Conservation (phyloP, 1,140 invertebrate genomes). For the Copidosoma floridanum region DNA sequence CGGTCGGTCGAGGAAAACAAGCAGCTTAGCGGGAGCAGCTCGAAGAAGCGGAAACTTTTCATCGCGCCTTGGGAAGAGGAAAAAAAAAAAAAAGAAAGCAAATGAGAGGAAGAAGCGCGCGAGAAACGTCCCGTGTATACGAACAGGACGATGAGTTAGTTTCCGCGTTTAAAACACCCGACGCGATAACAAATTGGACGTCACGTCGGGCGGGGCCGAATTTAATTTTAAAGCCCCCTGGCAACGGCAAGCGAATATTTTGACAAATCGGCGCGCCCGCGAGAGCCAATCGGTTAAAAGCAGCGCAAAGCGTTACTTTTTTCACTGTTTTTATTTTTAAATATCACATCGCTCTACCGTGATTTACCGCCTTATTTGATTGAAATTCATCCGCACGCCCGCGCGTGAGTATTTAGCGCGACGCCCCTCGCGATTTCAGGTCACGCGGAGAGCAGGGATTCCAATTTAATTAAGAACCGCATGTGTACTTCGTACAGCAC, state of each 20-base stretch:
- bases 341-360: background rate
- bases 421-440: too few species aligned
- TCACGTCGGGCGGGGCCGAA: too few species aligned
- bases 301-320: too few species aligned
- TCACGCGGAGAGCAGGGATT: background rate
- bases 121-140: slow-evolving; percentile 14
- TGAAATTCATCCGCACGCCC: slow-evolving; percentile 6
- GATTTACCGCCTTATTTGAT: slow-evolving; percentile 10
- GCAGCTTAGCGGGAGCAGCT: slow-evolving; percentile 18
- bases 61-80: background rate
- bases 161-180: too few species aligned
- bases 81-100: background rate
- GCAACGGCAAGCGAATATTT: too few species aligned
- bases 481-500: background rate
- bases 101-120: background rate
- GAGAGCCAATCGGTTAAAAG: too few species aligned
- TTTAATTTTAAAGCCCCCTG: too few species aligned
- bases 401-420: background rate
- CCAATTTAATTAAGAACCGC: slow-evolving; percentile 34
- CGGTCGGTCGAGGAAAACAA: slow-evolving; percentile 18
- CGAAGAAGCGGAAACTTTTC: slow-evolving; percentile 22
- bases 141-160: slow-evolving; percentile 7
- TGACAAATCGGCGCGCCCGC: too few species aligned
- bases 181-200: too few species aligned
- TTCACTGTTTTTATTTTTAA: slow-evolving; percentile 1